phyloP scores from a whole-genome alignment of 1,140 invertebrate genomes.

The Drosophila obscura region DNA sequence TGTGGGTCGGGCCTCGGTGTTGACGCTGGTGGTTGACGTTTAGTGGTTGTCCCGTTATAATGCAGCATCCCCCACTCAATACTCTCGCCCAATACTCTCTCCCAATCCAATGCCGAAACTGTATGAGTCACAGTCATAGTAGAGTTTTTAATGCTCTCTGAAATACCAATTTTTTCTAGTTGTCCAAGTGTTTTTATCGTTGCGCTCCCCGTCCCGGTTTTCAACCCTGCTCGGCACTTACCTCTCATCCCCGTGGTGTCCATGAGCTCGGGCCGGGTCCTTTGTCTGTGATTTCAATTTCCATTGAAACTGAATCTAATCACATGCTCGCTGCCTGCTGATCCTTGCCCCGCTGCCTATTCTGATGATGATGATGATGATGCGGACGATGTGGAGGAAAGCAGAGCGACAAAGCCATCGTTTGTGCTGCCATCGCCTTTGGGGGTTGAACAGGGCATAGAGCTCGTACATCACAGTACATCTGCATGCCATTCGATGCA shows the following conservation, averaged over 20 bases:
- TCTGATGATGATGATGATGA: slow-evolving; percentile 11
- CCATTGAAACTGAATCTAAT: slow-evolving; percentile 82
- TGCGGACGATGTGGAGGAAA: background rate
- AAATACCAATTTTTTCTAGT: slow-evolving; percentile 18
- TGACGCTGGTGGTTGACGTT: slow-evolving; percentile 79
- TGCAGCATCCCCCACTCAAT: slow-evolving; percentile 45
- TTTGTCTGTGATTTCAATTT: slow-evolving; percentile 82
- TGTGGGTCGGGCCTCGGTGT: slow-evolving; percentile 65
- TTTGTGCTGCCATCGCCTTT: slow-evolving; percentile 18
- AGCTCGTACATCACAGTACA: slow-evolving; percentile 36
- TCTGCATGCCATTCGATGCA: slow-evolving; percentile 61
- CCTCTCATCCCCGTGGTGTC: background rate
- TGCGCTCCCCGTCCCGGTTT: slow-evolving; percentile 37
- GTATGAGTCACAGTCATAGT: slow-evolving; percentile 25
- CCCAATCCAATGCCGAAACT: slow-evolving; percentile 30
- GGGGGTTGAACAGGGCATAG: slow-evolving; percentile 36
- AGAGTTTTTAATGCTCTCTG: slow-evolving; percentile 1
- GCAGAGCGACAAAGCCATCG: slow-evolving; percentile 19
- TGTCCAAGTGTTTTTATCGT: slow-evolving; percentile 57
- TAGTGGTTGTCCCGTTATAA: slow-evolving; percentile 70
- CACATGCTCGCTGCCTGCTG: slow-evolving; percentile 74
- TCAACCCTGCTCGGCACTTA: slow-evolving; percentile 45
- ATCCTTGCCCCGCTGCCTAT: slow-evolving; percentile 49
- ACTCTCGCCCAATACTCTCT: slow-evolving; percentile 25
- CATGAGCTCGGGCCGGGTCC: slow-evolving; percentile 1